Base-by-base conservation (phyloP, 1,140 invertebrate species). In the Rhopalosiphum maidis region DNA sequence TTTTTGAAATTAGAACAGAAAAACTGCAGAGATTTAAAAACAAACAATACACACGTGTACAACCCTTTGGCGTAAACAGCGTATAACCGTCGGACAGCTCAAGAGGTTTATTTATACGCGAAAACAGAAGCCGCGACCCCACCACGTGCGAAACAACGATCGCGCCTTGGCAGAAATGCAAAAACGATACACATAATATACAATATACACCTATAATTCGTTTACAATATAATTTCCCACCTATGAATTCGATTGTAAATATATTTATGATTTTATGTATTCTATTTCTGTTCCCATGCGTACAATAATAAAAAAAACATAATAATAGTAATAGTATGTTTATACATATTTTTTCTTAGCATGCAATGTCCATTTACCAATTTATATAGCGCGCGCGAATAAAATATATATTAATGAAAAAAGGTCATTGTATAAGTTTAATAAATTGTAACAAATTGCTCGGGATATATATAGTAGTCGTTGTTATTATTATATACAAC, bases 21-120 rank as follows among this genome's bases (percentile, higher is more conserved):
- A 89, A 22, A 55, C 88, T 30, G 22, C 30, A 25, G 9, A 77
- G 37, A 85, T 8, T 77, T 35, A 51, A 92, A 85, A 92, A 83
- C 41, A 15, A 83, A 48, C 21, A 51, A 92, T 37, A 92, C 46
- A 89, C 88, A 55, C 37, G 22, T 51, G 83, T 83, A 51, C 82
- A 37, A 86, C 82, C 91, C 91, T 93, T 86, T 54, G 11, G 46
- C 35, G 21, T 51, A 9, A 86, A 54, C 48, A 85, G 48, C 18
- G 22, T 85, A 48, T 51, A 68, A 37, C 25, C 82, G 37, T n/a
- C 48, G 82, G 30, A n/a, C 35, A n/a, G n/a, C 41, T 60, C 41
- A 86, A 54, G n/a, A 93, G 0, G 35, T 54, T 86, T 86, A 93
- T 93, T 54, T 93, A 93, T 85, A 93, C 35, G 82, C 1, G 15